Conservation (phyloP, 2,797 vertebrate species). For the Rhinophrynus dorsalis region DNA sequence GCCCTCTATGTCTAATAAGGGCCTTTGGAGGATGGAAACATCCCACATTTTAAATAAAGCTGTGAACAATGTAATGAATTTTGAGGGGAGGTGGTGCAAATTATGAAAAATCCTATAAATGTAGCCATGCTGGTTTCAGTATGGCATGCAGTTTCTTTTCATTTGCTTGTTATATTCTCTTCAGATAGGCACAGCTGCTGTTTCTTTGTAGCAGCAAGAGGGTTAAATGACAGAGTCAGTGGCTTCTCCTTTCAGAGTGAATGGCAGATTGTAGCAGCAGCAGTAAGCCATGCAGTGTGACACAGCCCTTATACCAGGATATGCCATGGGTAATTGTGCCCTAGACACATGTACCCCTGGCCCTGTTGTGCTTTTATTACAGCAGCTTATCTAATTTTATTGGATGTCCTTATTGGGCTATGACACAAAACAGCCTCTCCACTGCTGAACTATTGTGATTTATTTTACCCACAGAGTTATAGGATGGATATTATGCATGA, state of each 20-base stretch:
- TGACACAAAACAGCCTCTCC: background rate
- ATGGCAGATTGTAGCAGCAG: background rate
- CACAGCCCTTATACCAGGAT: background rate
- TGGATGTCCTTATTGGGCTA: background rate
- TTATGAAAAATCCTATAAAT: background rate
- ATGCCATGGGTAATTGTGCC: background rate
- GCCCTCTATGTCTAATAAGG: slow-evolving; percentile 21
- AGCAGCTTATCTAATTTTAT: background rate
- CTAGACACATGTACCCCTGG: background rate
- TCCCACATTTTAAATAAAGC: background rate
- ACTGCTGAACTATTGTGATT: background rate
- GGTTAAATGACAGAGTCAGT: too few species aligned
- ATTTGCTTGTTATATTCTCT: background rate
- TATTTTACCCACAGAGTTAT: background rate
- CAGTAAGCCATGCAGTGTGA: background rate
- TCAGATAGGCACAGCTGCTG: background rate
- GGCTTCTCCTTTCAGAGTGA: background rate
- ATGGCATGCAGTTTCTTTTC: background rate
- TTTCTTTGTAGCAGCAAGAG: background rate
- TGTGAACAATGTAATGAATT: background rate
- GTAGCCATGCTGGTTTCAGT: background rate
- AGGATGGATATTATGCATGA: background rate
- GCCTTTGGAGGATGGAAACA: background rate
- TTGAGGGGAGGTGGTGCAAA: too few species aligned
- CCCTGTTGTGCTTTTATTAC: slow-evolving; percentile 26